Percentiles rank a stretch among this genome's conserved stretches.
phyloP scores from a whole-genome alignment of 2,797 vertebrate genomes.

The Aratinga solstitialis region DNA sequence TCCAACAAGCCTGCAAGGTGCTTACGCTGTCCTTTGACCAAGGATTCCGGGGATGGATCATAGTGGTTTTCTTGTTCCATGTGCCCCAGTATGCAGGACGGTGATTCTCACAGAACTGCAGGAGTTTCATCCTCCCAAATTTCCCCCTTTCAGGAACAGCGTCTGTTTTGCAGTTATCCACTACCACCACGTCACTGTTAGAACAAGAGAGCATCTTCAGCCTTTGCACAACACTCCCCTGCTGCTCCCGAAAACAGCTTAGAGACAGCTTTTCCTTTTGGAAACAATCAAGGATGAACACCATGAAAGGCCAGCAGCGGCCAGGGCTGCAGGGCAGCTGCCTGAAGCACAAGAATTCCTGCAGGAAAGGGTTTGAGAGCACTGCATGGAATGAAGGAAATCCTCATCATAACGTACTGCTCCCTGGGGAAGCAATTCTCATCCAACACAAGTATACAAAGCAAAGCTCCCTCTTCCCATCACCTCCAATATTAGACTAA shows the following conservation, averaged over 20 bases:
- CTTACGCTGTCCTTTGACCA: slow-evolving; percentile 87
- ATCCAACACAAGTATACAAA: neutral
- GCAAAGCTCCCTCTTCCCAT: neutral
- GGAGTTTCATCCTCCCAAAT: slow-evolving; percentile 92
- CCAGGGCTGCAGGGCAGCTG: neutral
- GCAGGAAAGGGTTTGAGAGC: neutral
- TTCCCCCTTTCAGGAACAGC: slow-evolving; percentile 79
- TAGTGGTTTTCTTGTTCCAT: slow-evolving; percentile 85
- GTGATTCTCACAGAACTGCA: slow-evolving; percentile 93
- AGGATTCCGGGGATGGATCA: slow-evolving; percentile 85
- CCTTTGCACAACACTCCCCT: accelerated
- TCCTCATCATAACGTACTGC: neutral
- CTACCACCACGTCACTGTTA: slow-evolving; percentile 79
- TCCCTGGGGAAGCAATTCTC: neutral
- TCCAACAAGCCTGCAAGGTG: neutral
- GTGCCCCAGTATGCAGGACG: slow-evolving; percentile 99
- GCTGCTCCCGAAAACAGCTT: neutral
- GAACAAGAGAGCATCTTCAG: neutral
- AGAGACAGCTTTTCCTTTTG: neutral
- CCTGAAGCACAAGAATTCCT: neutral
- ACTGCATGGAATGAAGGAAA: neutral
- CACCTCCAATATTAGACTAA: accelerated
- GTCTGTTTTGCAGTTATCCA: slow-evolving; percentile 76
- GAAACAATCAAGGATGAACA: neutral
- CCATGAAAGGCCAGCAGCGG: neutral